Conservation (phyloP, 1,140 invertebrate species). For the Ladona fulva region DNA sequence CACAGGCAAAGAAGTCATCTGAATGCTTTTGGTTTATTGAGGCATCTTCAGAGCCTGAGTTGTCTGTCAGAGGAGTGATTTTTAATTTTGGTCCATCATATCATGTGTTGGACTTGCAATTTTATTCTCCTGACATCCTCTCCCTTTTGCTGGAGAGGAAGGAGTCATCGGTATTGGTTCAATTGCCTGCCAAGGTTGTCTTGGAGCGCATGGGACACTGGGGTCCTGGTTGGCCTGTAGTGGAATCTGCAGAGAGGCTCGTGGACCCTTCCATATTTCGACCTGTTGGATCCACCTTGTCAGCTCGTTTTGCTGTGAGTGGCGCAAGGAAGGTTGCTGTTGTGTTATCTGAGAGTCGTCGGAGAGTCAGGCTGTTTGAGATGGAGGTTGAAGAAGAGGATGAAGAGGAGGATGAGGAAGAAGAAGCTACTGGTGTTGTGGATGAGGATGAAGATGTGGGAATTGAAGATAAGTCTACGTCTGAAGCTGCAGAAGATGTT, state of each 20-base stretch:
- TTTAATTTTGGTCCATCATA: slow-evolving; percentile 22
- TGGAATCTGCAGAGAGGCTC: slow-evolving; percentile 15
- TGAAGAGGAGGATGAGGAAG: slow-evolving; percentile 56
- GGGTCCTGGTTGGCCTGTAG: background rate
- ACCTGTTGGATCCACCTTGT: slow-evolving; percentile 62
- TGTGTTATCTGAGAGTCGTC: slow-evolving; percentile 64
- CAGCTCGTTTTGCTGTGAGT: slow-evolving; percentile 68
- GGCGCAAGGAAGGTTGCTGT: slow-evolving; percentile 80
- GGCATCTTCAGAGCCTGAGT: slow-evolving; percentile 17
- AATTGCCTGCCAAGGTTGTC: slow-evolving; percentile 46
- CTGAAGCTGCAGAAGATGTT: background rate
- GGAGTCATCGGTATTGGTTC: slow-evolving; percentile 48
- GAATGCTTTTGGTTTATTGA: slow-evolving; percentile 34
- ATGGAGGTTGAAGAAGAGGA: slow-evolving; percentile 89
- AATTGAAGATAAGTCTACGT: background rate
- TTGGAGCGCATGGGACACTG: background rate
- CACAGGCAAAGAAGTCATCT: background rate
- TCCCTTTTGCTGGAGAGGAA: slow-evolving; percentile 61
- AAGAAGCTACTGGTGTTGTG: background rate
- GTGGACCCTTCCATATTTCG: slow-evolving; percentile 31
- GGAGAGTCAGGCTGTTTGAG: slow-evolving; percentile 78
- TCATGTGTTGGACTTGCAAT: slow-evolving; percentile 57
- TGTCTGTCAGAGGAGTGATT: slow-evolving; percentile 8
- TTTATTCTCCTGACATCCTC: slow-evolving; percentile 69
- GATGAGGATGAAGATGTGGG: background rate